Conservation (phyloP, 2,113 vertebrate species). For the Psophia crepitans region DNA sequence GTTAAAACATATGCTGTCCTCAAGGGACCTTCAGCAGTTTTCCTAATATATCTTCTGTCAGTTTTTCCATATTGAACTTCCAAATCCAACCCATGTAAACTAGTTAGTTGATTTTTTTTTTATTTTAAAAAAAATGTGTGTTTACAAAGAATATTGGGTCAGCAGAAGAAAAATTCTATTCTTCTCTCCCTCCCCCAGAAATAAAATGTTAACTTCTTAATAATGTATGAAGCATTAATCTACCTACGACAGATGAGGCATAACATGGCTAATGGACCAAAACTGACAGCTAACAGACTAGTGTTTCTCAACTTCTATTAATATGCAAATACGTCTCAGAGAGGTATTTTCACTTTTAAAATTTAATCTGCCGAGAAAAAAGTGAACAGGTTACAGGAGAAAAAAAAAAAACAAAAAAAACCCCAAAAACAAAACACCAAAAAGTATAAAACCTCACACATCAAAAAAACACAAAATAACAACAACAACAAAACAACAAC, state of each 20-base stretch:
- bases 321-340: background rate
- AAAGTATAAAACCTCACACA: too few species aligned
- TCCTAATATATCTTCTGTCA: background rate
- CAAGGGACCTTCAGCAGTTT: background rate
- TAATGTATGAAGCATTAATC: background rate
- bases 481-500: too few species aligned
- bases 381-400: background rate
- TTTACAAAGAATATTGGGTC: background rate
- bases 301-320: background rate
- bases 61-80: background rate
- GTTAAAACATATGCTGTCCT: background rate
- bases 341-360: background rate
- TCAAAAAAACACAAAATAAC: too few species aligned
- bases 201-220: background rate
- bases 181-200: background rate
- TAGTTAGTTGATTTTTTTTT: rapidly evolving
- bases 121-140: too few species aligned
- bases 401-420: background rate
- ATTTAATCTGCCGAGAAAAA: background rate
- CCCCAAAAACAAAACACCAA: too few species aligned
- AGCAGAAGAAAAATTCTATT: background rate
- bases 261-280: background rate
- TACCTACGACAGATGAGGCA: background rate
- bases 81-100: background rate
- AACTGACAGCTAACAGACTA: background rate